These are phyloP conservation scores for Euwallacea similis DNA, from an alignment of 1,140 invertebrate species.

Conservation along the genomic window DNA sequence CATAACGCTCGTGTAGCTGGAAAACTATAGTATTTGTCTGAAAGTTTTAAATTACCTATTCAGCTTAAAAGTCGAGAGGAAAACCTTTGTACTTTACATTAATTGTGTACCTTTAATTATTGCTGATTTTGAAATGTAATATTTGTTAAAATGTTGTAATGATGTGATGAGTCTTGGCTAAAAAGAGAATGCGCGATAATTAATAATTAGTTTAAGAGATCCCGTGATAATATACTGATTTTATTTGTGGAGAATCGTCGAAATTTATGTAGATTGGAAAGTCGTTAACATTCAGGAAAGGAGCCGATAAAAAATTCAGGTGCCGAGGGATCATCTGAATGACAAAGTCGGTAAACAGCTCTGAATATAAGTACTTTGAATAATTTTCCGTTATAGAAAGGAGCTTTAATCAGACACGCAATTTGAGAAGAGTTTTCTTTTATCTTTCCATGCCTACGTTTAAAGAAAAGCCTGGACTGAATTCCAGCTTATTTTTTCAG, in stretches of 20 bases:
- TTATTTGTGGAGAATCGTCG: constrained; percentile 16
- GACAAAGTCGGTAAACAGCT: constrained; percentile 33
- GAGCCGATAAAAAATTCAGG: constrained; percentile 35
- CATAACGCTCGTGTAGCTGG: not conserved
- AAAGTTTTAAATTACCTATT: constrained; percentile 1
- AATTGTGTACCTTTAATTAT: too few relatives aligned
- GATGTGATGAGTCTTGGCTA: too few relatives aligned
- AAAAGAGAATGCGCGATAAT: too few relatives aligned
- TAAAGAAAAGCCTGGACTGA: too few relatives aligned
- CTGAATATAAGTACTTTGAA: constrained; percentile 33
- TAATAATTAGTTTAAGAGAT: too few relatives aligned
- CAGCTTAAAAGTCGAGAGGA: not conserved
- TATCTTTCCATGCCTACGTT: too few relatives aligned
- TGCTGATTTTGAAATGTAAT: too few relatives aligned
- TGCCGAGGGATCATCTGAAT: constrained; percentile 33
- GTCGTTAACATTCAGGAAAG: constrained; percentile 30
- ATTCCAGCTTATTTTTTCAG: too few relatives aligned
- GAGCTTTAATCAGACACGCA: constrained; percentile 28
- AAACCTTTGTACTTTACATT: not conserved
- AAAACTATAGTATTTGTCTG: not conserved
- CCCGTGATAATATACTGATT: not conserved
- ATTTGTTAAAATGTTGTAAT: too few relatives aligned
- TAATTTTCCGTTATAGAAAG: constrained; percentile 30
- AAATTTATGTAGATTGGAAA: constrained; percentile 32
- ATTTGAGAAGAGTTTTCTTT: constrained; percentile 13